Evolutionary conservation across 2,888 invertebrate species (phyloP), one percentile per base, ranked within the genome.

Genomic region (Ormyrus rosae): DNA sequence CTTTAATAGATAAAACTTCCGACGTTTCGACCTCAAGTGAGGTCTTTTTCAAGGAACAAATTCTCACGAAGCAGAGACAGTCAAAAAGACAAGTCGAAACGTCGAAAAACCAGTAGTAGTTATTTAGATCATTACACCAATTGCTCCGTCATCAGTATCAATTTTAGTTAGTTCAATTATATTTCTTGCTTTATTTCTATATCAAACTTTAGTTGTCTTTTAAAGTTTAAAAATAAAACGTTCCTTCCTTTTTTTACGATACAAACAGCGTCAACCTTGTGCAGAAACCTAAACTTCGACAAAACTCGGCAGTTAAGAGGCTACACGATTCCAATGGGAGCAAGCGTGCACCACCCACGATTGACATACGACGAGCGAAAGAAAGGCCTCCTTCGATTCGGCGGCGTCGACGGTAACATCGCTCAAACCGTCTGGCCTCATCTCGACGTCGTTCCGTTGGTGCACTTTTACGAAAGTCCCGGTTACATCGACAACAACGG

Each of bases 331-430:
- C 10, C 48, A 56, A 46, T 70, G 55, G 71, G 63, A 10, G 77
- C 56, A 1, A 7, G 34, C 10, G 1, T 19, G 5, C 11, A 61
- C 19, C 6, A 51, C 2, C 9, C 11, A 6, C 4, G 61, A 8
- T 48, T 76, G 6, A 1, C 19, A 0, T 46, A 45, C 53, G 53
- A 78, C 19, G n/a, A 58, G 8, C 7, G 6, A 4, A 67, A 78
- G 48, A 60, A 0, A 0, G 78, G 72, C 5, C 10, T 78, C 9
- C 5, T 45, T 11, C 34, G 19, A n/a, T 72, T 50, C 51, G 55
- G 77, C n/a, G 72, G 74, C 1, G 55, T 76, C 7, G 61, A 61
- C 61, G 68, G 67, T 19, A 60, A 76, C 6, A 61, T 76, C 3
- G 13, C 9, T 2, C 6, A 2, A 2, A 45, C 10, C 1, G 56